Base-by-base conservation (phyloP, 92 coral and sea anemone species). In the Actinostola sp. region DNA sequence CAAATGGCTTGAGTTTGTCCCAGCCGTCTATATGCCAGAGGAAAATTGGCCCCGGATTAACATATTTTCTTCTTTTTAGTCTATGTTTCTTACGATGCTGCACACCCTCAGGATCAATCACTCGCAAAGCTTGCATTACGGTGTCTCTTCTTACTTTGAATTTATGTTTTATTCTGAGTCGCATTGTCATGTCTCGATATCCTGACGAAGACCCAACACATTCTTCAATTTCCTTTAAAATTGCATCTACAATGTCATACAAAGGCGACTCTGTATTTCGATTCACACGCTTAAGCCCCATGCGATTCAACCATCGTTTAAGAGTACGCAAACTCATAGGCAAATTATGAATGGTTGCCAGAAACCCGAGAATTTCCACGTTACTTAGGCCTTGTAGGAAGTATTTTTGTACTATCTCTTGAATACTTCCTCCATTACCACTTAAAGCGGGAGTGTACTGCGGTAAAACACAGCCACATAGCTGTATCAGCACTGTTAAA, bases 1-100 rank as follows among this genome's bases (percentile, higher is more conserved):
- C 84, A 50, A 43, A 79, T 0, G 84, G 78, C n/a, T n/a, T n/a
- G n/a, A n/a, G n/a, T n/a, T n/a, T n/a, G n/a, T n/a, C n/a, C n/a
- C n/a, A n/a, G n/a, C 31, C 86, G 39, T 73, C 86, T 14, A 73
- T n/a, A 48, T 81, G 86, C 81, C 81, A 73, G 36, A 79, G 76
- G 39, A 60, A 79, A 67, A 59, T 79, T 6, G 72, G 78, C 0
- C 75, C 79, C 13, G 80, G 86, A 21, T 53, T 80, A 15, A 11
- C 27, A 42, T 73, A 81, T 56, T 63, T 81, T 44, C 79, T 52
- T 63, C 86, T 29, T 55, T 58, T 50, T 12, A 78, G 69, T 11
- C 71, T 20, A 61, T 61, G 66, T 32, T 32, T 61, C 43, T 51
- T 73, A 0, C 61, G 56, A 19, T 26, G 58, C 7, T 32, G 56